Base-by-base conservation (phyloP, 2,797 vertebrate species). In the Gobio occitaniae region DNA sequence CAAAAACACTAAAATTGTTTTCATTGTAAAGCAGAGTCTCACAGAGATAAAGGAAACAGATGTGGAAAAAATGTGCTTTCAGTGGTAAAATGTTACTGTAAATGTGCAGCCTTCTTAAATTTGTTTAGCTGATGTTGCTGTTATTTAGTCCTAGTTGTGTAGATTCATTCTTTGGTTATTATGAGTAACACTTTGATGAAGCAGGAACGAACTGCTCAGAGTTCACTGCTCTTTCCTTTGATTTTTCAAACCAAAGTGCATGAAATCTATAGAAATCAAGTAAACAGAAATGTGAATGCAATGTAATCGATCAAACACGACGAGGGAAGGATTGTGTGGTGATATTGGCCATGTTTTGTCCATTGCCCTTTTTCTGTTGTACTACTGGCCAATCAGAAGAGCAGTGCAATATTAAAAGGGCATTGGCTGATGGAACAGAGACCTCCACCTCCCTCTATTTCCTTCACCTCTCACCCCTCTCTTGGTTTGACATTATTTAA, bases 401-500 rank as follows among this genome's bases (percentile, higher is more conserved):
- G 98, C 98, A 99, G 98, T 99, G 98, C 98, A 99, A 99, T 98
- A 98, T 98, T 97, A 99, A 99, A 99, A 99, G 98, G 98, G 98
- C 98, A 98, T 99, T 96, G 95, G 97, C 96, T 97, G 96, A 94
- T 96, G 93, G 95, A 95, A 95, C 94, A 91, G 90, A 94, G 92
- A 93, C 92, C 90, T 93, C 87, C 91, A 90, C 91, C 90, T 90
- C 88, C 90, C 80, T 91, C 90, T 90, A 93, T 92, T 90, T 89
- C 88, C 91, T 86, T 89, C 84, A 92, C 89, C 86, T 88, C 87
- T 89, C 91, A 90, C 93, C 94, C 91, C 90, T 87, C 89, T 89
- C 74, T 87, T 59, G 83, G 61, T 83, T 69, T 89, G 78, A 82
- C 38, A 47, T 66, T 7, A 86, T 81, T 19, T 48, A 80, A 81